These are phyloP conservation scores for Mythimna loreyi DNA, from an alignment of 2,888 invertebrate species.

Conservation along the genomic window DNA sequence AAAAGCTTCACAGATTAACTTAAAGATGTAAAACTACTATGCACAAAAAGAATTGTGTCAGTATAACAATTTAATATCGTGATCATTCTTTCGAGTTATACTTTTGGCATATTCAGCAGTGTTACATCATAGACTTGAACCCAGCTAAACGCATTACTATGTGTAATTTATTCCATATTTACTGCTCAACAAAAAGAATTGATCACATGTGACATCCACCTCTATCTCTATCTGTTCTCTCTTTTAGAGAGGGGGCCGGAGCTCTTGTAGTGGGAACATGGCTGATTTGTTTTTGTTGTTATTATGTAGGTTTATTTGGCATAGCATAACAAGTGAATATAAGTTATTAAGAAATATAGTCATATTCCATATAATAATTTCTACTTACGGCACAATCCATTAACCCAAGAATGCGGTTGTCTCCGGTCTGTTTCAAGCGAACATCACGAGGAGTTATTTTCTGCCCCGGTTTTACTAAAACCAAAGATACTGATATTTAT, in stretches of 20 bases:
- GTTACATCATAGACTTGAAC: no score
- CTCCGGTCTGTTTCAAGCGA: conserved; percentile 76
- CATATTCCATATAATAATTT: not conserved
- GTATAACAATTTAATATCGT: not conserved
- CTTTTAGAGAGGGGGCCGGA: no score
- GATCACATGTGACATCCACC: no score
- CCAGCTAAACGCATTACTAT: no score
- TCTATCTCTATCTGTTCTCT: no score
- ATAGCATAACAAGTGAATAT: no score
- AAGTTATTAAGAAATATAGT: no score
- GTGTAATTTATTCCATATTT: no score
- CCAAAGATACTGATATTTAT: not conserved
- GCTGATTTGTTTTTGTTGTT: no score
- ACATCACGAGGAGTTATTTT: conserved; percentile 65
- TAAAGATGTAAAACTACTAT: not conserved
- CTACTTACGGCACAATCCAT: conserved; percentile 76
- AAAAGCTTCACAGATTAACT: not conserved
- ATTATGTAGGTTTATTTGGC: no score
- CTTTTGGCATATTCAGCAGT: not conserved
- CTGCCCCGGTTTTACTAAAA: conserved; percentile 26
- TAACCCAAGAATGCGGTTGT: conserved; percentile 73
- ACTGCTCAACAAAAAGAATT: no score
- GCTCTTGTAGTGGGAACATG: no score
- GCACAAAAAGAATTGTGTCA: not conserved
- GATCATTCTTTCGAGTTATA: not conserved